Base-by-base conservation (phyloP, 2,888 invertebrate species). In the Aradus depressus region DNA sequence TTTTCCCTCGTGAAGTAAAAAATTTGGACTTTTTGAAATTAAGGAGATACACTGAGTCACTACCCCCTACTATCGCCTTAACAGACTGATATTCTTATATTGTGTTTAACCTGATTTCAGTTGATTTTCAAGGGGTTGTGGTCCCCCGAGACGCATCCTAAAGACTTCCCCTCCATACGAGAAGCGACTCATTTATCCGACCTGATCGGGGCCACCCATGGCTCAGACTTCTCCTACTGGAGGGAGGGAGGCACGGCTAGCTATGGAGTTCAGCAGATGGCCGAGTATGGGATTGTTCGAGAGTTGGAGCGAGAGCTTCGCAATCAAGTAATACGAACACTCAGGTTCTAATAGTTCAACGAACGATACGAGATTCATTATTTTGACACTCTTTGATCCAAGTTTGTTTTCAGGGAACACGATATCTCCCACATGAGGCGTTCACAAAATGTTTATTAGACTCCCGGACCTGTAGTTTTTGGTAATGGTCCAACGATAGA, bases 171-270 rank as follows among this genome's bases (percentile, higher is more conserved):
- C 0, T 78, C 77, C 64, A 85, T 89, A 34, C 72, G 85, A 56
- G 92, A 90, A 84, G 69, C 92, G 55, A 89, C 93, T 0, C 93
- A 96, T 69, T 98, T 97, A 74, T 95, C 95, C 1, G 96, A 97
- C 68, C 80, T 98, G 12, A 87, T 98, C 62, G 95, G 93, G 1
- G 93, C 91, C 22, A 86, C 93, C 0, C 97, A 98, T 65, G 84
- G 84, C 8, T 76, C 79, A 37, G 88, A 90, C 66, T 87, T 84
- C 62, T 79, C 91, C 23, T 95, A 98, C 63, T 98, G 97, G 96
- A 82, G 84, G 61, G 87, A 87, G 60, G 95, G 93, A 0, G 80
- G 85, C 49, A 70, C 79, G 22, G 89, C 97, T 4, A 88, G 90
- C 49, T 82, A 87, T 54, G 98, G 97, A 0, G 73, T 98, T 50